Evolutionary conservation across 1,140 invertebrate genomes (phyloP).

Genomic region (Platorchestia sp.): DNA sequence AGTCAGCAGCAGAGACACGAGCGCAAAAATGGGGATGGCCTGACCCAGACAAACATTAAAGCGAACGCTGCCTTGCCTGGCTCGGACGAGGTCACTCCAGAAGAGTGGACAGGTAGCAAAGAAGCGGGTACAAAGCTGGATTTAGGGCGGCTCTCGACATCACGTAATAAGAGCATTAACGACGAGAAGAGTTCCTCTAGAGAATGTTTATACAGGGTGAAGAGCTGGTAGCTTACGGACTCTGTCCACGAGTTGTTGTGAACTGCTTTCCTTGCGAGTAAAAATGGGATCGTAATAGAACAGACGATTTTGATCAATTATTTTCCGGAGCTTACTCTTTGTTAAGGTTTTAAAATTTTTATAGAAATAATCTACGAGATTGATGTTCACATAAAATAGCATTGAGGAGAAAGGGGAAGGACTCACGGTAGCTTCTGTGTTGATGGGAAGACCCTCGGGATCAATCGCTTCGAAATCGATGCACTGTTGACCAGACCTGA

Average conservation of each 20-base stretch:
- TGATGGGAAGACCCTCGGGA: slow-evolving; percentile 90
- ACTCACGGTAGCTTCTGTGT: slow-evolving; percentile 82
- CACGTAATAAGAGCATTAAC: slow-evolving; percentile 1
- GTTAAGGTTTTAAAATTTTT: too few species aligned
- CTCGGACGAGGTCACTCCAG: slow-evolving; percentile 7
- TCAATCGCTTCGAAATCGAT: slow-evolving; percentile 94
- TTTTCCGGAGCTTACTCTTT: not conserved
- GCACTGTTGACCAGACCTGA: slow-evolving; percentile 91
- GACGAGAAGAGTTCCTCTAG: not conserved
- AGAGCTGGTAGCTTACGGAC: not conserved
- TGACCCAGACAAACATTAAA: slow-evolving; percentile 35
- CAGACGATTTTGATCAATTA: not conserved
- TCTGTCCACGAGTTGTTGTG: not conserved
- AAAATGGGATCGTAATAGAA: not conserved
- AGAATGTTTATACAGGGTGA: not conserved
- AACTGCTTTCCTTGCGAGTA: not conserved
- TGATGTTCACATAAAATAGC: not conserved
- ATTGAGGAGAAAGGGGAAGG: not conserved
- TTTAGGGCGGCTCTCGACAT: not conserved
- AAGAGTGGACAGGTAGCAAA: not conserved
- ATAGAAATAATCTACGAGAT: too few species aligned
- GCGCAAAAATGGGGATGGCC: slow-evolving; percentile 32
- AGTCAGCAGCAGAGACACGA: slow-evolving; percentile 1
- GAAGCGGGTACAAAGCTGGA: not conserved
- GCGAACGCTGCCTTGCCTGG: slow-evolving; percentile 16